These are phyloP conservation scores for Benthosema pterotum DNA, from an alignment of 2,797 vertebrate genomes.

Conservation along the genomic window DNA sequence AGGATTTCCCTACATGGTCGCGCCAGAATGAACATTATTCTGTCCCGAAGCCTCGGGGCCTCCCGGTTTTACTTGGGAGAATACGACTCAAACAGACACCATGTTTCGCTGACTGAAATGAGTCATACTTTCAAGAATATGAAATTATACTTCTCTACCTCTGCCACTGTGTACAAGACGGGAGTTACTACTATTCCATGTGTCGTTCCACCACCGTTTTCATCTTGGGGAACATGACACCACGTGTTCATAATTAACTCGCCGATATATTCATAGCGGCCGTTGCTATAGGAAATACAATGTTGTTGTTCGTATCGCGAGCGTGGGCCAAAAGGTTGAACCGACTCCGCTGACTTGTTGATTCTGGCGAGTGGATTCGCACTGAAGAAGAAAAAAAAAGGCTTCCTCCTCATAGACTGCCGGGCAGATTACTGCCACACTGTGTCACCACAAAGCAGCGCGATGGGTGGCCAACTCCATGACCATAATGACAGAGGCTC, in stretches of 20 bases:
- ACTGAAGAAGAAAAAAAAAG: constrained; percentile 47
- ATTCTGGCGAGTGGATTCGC: constrained; percentile 58
- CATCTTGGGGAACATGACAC: constrained; percentile 19
- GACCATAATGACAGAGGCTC: constrained; percentile 70
- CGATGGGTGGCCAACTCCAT: constrained; percentile 75
- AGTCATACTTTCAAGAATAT: constrained; percentile 14
- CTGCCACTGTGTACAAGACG: constrained; percentile 23
- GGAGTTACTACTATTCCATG: constrained; percentile 29
- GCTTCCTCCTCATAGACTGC: constrained; percentile 61
- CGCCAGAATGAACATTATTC: constrained; percentile 63
- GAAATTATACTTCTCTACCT: constrained; percentile 23
- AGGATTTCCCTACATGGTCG: constrained; percentile 75
- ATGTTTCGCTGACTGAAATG: too few species aligned
- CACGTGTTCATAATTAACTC: neutral
- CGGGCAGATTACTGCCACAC: constrained; percentile 62
- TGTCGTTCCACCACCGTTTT: constrained; percentile 20
- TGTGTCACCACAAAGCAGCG: constrained; percentile 64
- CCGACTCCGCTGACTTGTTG: constrained; percentile 72
- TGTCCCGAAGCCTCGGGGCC: constrained; percentile 49
- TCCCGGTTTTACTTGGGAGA: constrained; percentile 51
- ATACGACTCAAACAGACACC: neutral
- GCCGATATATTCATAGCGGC: constrained; percentile 21
- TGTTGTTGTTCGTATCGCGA: constrained; percentile 39
- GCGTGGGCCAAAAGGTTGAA: constrained; percentile 36
- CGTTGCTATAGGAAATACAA: constrained; percentile 61